phyloP scores from a whole-genome alignment of 1,140 invertebrate genomes.

The Venustaconcha ellipsiformis region DNA sequence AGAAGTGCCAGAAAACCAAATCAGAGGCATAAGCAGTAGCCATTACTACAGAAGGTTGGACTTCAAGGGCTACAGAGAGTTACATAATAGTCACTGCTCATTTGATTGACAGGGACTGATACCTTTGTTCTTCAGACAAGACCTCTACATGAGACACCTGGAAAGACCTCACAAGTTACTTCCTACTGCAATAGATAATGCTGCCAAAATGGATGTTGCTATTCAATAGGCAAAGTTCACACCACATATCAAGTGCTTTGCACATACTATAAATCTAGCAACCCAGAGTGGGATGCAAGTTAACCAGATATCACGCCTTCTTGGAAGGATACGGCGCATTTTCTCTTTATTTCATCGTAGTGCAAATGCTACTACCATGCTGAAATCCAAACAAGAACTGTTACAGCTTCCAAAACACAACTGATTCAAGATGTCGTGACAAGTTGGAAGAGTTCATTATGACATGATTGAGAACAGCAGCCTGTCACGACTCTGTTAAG shows the following conservation, averaged over 20 bases:
- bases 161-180: conserved; percentile 12
- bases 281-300: conserved; percentile 3
- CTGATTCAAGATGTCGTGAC: conserved; percentile 46
- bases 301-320: conserved; percentile 8
- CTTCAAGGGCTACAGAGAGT: conserved; percentile 35
- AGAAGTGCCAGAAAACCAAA: conserved; percentile 6
- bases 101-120: conserved; percentile 40
- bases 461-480: conserved; percentile 49
- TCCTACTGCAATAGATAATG: conserved; percentile 21
- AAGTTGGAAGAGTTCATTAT: conserved; percentile 48
- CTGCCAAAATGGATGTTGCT: conserved; percentile 9
- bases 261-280: conserved; percentile 17
- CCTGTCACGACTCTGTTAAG: neutral
- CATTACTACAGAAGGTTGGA: conserved; percentile 50
- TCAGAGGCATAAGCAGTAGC: conserved; percentile 21
- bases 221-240: conserved; percentile 10
- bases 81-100: conserved; percentile 50
- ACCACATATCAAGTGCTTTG: conserved; percentile 29
- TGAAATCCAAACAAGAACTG: conserved; percentile 28
- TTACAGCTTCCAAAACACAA: conserved; percentile 35
- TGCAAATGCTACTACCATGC: conserved; percentile 17
- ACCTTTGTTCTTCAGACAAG: conserved; percentile 34
- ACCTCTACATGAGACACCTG: conserved; percentile 30
- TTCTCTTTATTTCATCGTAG: conserved; percentile 32
- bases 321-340: neutral